Evolutionary conservation across 2,888 invertebrate genomes (phyloP), one percentile per base, ranked within the genome.

Genomic region (Druceiella hillmani): DNA sequence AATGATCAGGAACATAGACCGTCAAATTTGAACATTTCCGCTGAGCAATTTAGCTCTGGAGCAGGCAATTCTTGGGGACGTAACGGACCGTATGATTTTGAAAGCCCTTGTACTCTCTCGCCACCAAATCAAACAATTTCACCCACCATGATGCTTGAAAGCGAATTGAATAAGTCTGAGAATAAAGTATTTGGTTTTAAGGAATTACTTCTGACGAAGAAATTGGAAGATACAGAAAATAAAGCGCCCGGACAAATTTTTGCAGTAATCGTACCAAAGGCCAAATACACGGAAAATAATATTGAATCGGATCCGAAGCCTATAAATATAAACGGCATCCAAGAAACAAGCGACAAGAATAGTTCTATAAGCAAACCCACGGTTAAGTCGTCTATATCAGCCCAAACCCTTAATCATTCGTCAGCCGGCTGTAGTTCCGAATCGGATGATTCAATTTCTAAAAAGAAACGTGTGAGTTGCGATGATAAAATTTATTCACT

Each of bases 201-300:
- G 51, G 71, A 71, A 26, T 28, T 71, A 2, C 69, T 70, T 0
- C 20, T 7, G 25, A 49, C 55, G 0, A 51, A 53, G 11, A 50
- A 51, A 26, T 62, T 63, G 0, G 57, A 48, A 2, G 62, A 62
- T 4, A 43, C 20, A 7, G 25, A 29, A 5, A 15, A 50, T 0
- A 54, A 47, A 33, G 52, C 49, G 0, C 59, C 58, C 0, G 64
- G 58, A 20, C 69, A 68, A 46, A 62, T 73, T 1, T 73, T 69
- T 48, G 72, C 72, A 0, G 72, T 73, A 0, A 70, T 73, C 3
- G 72, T 73, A 0, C 72, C 72, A 0, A 71, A 70, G 51, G 58
- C 61, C 0, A 66, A 61, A 48, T 59, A 61, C 0, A 43, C 50
- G 1, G 58, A 61, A 26, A 12, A 27, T 4, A 27, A 11, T 7